phyloP scores from a whole-genome alignment of 2,888 invertebrate genomes.

The Coleophora deauratella region DNA sequence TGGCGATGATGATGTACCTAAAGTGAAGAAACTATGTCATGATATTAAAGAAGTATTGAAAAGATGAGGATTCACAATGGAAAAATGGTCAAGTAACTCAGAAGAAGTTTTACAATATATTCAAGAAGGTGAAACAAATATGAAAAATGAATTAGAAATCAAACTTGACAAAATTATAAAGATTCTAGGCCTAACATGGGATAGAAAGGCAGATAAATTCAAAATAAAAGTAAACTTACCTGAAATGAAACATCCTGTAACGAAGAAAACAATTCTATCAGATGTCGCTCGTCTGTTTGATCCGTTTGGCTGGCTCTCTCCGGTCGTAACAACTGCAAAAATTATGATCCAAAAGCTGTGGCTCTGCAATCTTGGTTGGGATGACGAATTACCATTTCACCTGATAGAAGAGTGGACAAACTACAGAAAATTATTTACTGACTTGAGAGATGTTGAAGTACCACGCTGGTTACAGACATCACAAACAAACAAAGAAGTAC shows the following conservation, averaged over 20 bases:
- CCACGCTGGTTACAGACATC: slow-evolving; percentile 10
- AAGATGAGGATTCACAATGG: slow-evolving; percentile 5
- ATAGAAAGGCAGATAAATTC: background rate
- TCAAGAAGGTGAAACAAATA: background rate
- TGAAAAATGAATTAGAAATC: background rate
- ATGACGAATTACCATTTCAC: slow-evolving; percentile 2
- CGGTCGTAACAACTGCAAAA: slow-evolving; percentile 2
- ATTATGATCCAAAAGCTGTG: slow-evolving; percentile 10
- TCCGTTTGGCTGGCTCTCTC: slow-evolving; percentile 11
- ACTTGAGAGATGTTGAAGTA: slow-evolving; percentile 2
- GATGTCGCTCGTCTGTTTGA: slow-evolving; percentile 7
- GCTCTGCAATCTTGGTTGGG: slow-evolving; percentile 7
- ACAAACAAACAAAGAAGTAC: background rate
- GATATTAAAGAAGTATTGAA: background rate
- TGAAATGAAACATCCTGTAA: background rate
- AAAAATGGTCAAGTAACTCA: slow-evolving; percentile 9
- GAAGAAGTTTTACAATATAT: background rate
- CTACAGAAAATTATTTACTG: slow-evolving; percentile 3
- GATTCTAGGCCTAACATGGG: slow-evolving; percentile 4
- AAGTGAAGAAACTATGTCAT: background rate
- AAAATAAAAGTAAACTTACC: background rate
- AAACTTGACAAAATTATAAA: slow-evolving; percentile 1
- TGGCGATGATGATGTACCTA: slow-evolving; percentile 2
- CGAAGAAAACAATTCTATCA: slow-evolving; percentile 5
- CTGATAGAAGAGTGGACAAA: slow-evolving; percentile 7